Evolutionary conservation across 2,888 invertebrate species (phyloP).

Genomic region (Caenorhabditis virilis): DNA sequence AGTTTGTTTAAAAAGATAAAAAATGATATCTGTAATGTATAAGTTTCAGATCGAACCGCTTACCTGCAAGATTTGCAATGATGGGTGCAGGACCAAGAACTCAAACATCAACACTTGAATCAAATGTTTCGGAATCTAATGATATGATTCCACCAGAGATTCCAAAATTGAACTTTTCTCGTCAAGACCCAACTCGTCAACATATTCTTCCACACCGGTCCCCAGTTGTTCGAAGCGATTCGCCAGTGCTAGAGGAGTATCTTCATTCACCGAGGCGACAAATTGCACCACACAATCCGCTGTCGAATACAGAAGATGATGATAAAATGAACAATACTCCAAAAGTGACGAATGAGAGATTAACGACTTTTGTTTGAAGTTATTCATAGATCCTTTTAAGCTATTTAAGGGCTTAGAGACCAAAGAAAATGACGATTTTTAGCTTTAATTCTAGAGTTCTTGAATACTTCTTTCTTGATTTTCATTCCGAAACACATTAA

Average conservation of each 20-base stretch:
- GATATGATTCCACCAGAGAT: slow-evolving; percentile 18
- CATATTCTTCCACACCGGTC: slow-evolving; percentile 10
- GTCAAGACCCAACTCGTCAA: slow-evolving; percentile 31
- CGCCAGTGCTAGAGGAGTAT: slow-evolving; percentile 34
- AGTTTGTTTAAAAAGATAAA: background rate
- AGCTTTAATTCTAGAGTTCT: too few relatives aligned
- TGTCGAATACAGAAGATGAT: background rate
- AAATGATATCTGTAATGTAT: background rate
- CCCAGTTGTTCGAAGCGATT: slow-evolving; percentile 12
- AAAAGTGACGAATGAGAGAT: slow-evolving; percentile 14
- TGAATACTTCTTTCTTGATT: too few relatives aligned
- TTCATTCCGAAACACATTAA: too few relatives aligned
- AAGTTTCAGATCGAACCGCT: background rate
- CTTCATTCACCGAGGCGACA: slow-evolving; percentile 29
- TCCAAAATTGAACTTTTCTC: slow-evolving; percentile 21
- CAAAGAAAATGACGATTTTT: too few relatives aligned
- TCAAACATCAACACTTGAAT: slow-evolving; percentile 41
- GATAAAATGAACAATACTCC: too few relatives aligned
- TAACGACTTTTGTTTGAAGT: slow-evolving; percentile 25
- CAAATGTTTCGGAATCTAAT: slow-evolving; percentile 32
- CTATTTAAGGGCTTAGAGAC: too few relatives aligned
- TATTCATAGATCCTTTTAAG: background rate
- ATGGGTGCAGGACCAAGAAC: slow-evolving; percentile 4
- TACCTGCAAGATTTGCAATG: background rate
- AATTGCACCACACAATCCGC: background rate